Evolutionary conservation across 2,797 vertebrate species (phyloP).

Genomic region (Hippocampus kuda): DNA sequence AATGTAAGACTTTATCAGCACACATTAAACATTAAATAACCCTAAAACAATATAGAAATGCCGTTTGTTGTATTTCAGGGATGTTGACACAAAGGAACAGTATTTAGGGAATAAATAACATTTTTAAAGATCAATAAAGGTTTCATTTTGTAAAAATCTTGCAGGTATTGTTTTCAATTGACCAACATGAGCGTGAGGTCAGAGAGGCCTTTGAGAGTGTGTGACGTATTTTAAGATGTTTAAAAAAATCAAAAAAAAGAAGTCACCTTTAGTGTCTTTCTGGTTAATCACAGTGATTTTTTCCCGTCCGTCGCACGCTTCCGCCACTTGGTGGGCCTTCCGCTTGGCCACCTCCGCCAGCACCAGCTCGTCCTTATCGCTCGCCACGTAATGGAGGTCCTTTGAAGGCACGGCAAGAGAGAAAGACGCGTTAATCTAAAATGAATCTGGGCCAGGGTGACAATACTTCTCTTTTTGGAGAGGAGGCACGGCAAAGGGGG

Average conservation of each 20-base stretch:
- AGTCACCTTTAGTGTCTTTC: slow-evolving; percentile 32
- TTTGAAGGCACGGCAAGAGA: slow-evolving; percentile 89
- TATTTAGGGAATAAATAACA: neutral
- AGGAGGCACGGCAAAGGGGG: slow-evolving; percentile 17
- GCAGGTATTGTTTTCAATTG: neutral
- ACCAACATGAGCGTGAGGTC: neutral
- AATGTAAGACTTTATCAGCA: too few relatives aligned
- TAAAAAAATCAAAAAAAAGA: slow-evolving; percentile 18
- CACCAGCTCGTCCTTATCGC: slow-evolving; percentile 92
- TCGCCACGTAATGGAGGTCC: slow-evolving; percentile 97
- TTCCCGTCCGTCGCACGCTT: slow-evolving; percentile 79
- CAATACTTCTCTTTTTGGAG: slow-evolving; percentile 54
- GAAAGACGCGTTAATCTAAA: slow-evolving; percentile 83
- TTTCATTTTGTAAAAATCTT: neutral
- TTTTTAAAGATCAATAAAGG: neutral
- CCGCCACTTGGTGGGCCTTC: slow-evolving; percentile 82
- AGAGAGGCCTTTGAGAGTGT: slow-evolving; percentile 23
- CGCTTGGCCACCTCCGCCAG: slow-evolving; percentile 89
- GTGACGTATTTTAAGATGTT: slow-evolving; percentile 38
- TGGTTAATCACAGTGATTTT: slow-evolving; percentile 43
- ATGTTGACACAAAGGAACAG: neutral
- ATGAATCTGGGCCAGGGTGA: slow-evolving; percentile 70
- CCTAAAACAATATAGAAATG: neutral
- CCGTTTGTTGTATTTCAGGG: neutral
- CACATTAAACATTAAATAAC: neutral